Evolutionary conservation across 2,888 invertebrate species (phyloP).

Genomic region (Craniophora ligustri): DNA sequence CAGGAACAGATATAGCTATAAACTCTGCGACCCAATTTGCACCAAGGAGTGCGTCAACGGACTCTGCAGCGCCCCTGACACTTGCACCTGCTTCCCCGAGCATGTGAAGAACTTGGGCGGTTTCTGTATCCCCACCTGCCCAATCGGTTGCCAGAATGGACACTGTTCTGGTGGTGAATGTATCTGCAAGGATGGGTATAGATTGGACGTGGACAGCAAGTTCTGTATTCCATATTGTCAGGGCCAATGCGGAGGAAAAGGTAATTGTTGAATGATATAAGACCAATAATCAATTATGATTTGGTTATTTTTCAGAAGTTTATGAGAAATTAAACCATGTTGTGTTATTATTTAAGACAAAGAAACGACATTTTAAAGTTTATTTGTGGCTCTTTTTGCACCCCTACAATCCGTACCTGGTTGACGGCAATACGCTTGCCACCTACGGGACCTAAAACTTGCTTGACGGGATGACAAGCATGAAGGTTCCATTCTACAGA

Average conservation of each 20-base stretch:
- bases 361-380: too few species aligned
- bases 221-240: slow-evolving; percentile 90
- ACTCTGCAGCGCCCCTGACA: slow-evolving; percentile 90
- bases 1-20: slow-evolving; percentile 87
- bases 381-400: too few species aligned
- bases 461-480: too few species aligned
- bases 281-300: too few species aligned
- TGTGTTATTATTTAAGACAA: too few species aligned
- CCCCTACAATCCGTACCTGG: not conserved
- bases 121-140: slow-evolving; percentile 90
- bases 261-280: slow-evolving; percentile 55
- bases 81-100: slow-evolving; percentile 90
- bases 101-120: slow-evolving; percentile 87
- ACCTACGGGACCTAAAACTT: too few species aligned
- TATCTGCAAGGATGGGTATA: slow-evolving; percentile 89
- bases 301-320: too few species aligned
- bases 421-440: too few species aligned
- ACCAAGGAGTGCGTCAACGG: slow-evolving; percentile 89
- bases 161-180: slow-evolving; percentile 90
- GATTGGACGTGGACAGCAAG: slow-evolving; percentile 86
- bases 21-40: slow-evolving; percentile 90
- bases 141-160: slow-evolving; percentile 91
- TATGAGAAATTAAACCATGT: too few species aligned
- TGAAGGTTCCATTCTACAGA: too few species aligned
- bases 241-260: slow-evolving; percentile 78